phyloP scores from a whole-genome alignment of 2,113 vertebrate genomes.

The Suncus etruscus region DNA sequence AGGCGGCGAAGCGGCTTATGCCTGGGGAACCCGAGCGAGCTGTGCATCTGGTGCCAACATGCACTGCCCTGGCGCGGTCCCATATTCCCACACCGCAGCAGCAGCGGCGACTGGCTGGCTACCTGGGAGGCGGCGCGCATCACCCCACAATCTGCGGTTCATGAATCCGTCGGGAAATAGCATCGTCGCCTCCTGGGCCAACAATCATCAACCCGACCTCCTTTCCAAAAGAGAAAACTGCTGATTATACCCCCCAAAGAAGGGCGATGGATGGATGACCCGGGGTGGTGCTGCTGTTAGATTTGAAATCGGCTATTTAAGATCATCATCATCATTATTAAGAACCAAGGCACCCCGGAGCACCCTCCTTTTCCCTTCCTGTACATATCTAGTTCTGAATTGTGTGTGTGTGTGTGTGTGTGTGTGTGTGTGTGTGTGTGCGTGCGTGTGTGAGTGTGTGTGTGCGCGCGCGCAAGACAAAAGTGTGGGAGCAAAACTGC shows the following conservation, averaged over 20 bases:
- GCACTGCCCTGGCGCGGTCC: conserved; percentile 35
- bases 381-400: neutral
- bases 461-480: neutral
- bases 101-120: conserved; percentile 13
- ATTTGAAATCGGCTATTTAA: conserved; percentile 22
- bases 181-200: conserved; percentile 14
- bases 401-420: neutral
- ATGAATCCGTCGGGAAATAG: neutral
- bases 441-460: neutral
- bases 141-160: conserved; percentile 16
- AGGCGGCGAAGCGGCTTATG: neutral
- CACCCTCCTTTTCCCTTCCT: neutral
- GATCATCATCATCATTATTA: neutral
- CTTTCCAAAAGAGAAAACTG: neutral
- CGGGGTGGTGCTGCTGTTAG: neutral
- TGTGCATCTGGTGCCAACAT: neutral
- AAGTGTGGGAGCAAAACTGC: conserved; percentile 35
- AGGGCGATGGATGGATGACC: neutral
- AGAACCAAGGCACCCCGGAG: neutral
- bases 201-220: conserved; percentile 2
- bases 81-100: conserved; percentile 63
- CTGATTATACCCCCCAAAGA: neutral
- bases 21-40: conserved; percentile 26
- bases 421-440: neutral
- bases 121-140: conserved; percentile 69